Conservation (phyloP, 2,797 vertebrate genomes). For the Pempheris klunzingeri region DNA sequence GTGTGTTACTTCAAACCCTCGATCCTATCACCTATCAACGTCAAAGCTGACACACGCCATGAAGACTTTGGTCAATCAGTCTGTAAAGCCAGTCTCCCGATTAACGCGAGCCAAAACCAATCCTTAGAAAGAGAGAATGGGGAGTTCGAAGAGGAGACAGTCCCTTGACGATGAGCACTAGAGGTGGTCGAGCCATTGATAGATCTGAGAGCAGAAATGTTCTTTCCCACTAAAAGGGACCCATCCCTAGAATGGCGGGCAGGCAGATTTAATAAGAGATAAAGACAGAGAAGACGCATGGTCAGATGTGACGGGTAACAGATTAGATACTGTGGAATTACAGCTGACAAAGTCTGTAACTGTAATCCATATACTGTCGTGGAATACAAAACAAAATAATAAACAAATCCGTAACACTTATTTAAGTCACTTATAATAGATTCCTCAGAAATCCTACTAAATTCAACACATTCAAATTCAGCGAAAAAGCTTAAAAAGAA, state of each 20-base stretch:
- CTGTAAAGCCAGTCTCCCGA: constrained; percentile 6
- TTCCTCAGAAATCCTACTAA: not conserved
- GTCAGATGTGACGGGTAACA: constrained; percentile 9
- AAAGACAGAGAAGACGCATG: constrained; percentile 16
- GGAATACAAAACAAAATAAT: not conserved
- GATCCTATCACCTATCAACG: constrained; percentile 26
- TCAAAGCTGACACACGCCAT: constrained; percentile 33
- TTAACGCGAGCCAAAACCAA: constrained; percentile 25
- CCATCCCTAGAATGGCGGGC: not conserved
- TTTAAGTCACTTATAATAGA: not conserved
- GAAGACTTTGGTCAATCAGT: constrained; percentile 13
- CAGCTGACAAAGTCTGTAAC: not conserved
- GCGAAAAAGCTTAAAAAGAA: not conserved
- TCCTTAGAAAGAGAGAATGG: not conserved
- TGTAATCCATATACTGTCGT: not conserved
- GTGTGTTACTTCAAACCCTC: constrained; percentile 3
- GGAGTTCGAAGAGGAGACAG: constrained; percentile 14
- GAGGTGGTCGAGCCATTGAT: constrained; percentile 27
- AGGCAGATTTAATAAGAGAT: constrained; percentile 43
- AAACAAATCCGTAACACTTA: not conserved
- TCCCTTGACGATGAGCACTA: constrained; percentile 24
- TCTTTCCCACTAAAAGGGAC: constrained; percentile 12
- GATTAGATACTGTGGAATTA: constrained; percentile 20
- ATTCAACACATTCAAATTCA: no score
- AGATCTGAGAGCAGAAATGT: constrained; percentile 43